Percentiles rank a stretch among this genome's conserved stretches.
phyloP scores from a whole-genome alignment of 2,797 vertebrate species.

The Mallotus villosus region DNA sequence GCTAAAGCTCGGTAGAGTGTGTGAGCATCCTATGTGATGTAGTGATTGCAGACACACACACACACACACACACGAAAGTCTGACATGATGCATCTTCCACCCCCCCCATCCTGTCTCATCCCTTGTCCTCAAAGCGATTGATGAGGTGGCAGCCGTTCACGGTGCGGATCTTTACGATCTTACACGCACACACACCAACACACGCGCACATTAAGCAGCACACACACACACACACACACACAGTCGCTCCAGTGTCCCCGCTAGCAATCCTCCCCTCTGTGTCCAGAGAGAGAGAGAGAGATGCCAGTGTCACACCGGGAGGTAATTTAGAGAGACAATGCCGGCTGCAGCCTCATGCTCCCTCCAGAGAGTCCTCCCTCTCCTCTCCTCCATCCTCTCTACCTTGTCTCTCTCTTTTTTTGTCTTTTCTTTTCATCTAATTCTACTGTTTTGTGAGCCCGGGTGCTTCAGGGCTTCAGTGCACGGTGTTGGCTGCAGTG shows the following conservation, averaged over 20 bases:
- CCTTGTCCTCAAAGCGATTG: constrained; percentile 2
- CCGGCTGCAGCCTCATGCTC: constrained; percentile 51
- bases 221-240: constrained; percentile 1
- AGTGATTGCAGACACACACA: constrained; percentile 9
- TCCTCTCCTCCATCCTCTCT: constrained; percentile 36
- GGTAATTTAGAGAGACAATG: background rate
- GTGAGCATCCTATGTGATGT: background rate
- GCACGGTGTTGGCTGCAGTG: constrained; percentile 63
- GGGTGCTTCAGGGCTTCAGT: constrained; percentile 41
- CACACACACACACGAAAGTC: constrained; percentile 12
- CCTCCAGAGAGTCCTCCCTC: constrained; percentile 55
- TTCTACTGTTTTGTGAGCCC: constrained; percentile 36
- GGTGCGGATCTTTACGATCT: constrained; percentile 24
- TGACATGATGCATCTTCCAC: constrained; percentile 29
- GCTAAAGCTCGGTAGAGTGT: background rate
- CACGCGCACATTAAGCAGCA: constrained; percentile 11
- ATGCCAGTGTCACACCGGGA: background rate
- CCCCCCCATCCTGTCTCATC: background rate
- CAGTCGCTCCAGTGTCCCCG: constrained; percentile 17
- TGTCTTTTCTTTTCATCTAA: constrained; percentile 37
- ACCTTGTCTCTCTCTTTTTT: background rate
- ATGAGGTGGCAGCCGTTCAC: constrained; percentile 25
- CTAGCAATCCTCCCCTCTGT: constrained; percentile 9
- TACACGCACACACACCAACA: constrained; percentile 2
- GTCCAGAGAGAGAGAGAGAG: constrained; percentile 21